These are phyloP conservation scores for Megaustenia siamemsis DNA, from an alignment of 2,888 invertebrate genomes.

Conservation along the genomic window DNA sequence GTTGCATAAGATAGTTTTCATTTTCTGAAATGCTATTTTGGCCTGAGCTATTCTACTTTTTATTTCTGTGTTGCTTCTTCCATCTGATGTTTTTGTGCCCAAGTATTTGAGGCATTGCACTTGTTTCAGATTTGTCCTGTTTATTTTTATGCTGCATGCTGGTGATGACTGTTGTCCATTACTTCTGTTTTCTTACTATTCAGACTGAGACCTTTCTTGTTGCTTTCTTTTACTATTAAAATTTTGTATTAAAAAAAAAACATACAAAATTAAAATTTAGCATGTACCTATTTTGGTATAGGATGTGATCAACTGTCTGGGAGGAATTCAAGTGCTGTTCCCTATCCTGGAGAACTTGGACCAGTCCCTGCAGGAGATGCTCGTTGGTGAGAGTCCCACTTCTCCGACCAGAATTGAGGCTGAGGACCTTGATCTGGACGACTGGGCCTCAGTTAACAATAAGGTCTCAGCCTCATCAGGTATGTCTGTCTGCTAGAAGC, in stretches of 20 bases:
- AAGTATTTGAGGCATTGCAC: too few relatives aligned
- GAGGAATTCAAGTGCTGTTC: constrained; percentile 84
- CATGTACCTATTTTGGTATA: constrained; percentile 50
- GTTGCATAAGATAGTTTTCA: too few relatives aligned
- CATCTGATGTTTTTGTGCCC: too few relatives aligned
- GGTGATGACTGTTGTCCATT: too few relatives aligned
- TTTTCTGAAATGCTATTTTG: too few relatives aligned
- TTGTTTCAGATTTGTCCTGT: not conserved
- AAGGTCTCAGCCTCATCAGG: constrained; percentile 77
- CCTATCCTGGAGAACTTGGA: constrained; percentile 83
- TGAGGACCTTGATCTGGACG: constrained; percentile 75
- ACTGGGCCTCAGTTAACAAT: constrained; percentile 83
- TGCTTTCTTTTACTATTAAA: too few relatives aligned
- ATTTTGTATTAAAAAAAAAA: too few relatives aligned
- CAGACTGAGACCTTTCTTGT: too few relatives aligned
- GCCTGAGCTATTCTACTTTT: too few relatives aligned
- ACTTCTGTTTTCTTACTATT: too few relatives aligned
- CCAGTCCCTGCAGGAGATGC: constrained; percentile 49
- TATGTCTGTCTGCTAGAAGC: too few relatives aligned
- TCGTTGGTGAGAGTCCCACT: constrained; percentile 30
- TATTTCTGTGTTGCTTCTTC: too few relatives aligned
- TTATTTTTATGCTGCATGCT: not conserved
- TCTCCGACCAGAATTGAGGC: constrained; percentile 45
- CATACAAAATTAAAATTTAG: not conserved
- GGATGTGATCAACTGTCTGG: constrained; percentile 83